Percentiles rank a stretch among this genome's conserved stretches.
phyloP scores from a whole-genome alignment of 2,113 vertebrate genomes.

The Siphamia tubifer region DNA sequence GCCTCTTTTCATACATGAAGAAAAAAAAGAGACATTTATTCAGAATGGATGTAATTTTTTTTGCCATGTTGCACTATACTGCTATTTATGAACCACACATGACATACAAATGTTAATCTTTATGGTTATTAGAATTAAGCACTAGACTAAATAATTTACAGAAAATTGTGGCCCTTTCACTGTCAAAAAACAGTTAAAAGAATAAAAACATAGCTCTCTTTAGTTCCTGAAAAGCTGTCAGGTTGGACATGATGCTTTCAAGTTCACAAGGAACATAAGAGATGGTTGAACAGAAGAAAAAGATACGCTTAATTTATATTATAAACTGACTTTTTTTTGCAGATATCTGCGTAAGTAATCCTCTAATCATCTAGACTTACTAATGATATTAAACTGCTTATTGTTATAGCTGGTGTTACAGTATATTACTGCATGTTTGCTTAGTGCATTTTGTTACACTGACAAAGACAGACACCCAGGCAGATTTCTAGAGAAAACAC shows the following conservation, averaged over 20 bases:
- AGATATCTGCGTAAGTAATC: neutral
- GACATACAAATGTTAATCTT: too few relatives aligned
- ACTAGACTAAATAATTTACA: neutral
- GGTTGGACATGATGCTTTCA: conserved; percentile 4
- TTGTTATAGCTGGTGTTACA: neutral
- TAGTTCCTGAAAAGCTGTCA: neutral
- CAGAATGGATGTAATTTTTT: too few relatives aligned
- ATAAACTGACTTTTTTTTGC: neutral
- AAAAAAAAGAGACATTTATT: too few relatives aligned
- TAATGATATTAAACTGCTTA: neutral
- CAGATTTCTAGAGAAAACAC: conserved; percentile 43
- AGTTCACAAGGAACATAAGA: neutral
- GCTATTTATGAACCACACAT: too few relatives aligned
- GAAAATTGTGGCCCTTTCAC: neutral
- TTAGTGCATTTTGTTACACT: conserved; percentile 23
- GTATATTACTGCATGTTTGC: neutral
- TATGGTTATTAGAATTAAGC: too few relatives aligned
- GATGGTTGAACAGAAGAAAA: neutral
- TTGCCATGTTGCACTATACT: too few relatives aligned
- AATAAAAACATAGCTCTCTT: neutral
- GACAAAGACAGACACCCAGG: conserved; percentile 41
- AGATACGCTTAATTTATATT: neutral
- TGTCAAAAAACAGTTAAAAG: neutral
- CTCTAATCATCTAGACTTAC: neutral
- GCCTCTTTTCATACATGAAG: too few relatives aligned